A percentile compares a stretch with the other conserved stretches of the same genome.
These are phyloP conservation scores for Psettodes erumei DNA, from an alignment of 2,113 vertebrate genomes.

Conservation along the genomic window DNA sequence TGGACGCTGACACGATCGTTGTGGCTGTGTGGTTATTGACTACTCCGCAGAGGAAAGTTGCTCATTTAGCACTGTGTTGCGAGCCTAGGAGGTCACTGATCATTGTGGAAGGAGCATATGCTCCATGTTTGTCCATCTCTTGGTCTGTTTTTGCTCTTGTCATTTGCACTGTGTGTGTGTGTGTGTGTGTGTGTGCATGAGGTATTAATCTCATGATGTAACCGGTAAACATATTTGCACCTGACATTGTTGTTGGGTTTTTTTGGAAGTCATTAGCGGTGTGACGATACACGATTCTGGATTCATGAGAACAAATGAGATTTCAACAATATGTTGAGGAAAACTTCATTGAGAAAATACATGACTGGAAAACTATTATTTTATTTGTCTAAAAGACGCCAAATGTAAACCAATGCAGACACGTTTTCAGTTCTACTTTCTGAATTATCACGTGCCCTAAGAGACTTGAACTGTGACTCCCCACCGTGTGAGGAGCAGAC, in stretches of 20 bases:
- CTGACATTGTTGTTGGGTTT: neutral
- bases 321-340: too few relatives aligned
- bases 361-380: too few relatives aligned
- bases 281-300: too few relatives aligned
- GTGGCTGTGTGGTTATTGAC: slow-evolving; percentile 80
- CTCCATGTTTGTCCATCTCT: slow-evolving; percentile 61
- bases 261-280: too few relatives aligned
- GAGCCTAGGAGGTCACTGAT: slow-evolving; percentile 73
- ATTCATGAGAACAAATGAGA: too few relatives aligned
- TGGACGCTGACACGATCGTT: slow-evolving; percentile 77
- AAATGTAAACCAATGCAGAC: too few relatives aligned
- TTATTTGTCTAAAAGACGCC: too few relatives aligned
- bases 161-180: slow-evolving; percentile 6
- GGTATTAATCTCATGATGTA: slow-evolving; percentile 38
- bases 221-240: slow-evolving; percentile 31
- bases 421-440: too few relatives aligned
- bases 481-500: too few relatives aligned
- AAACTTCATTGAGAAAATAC: too few relatives aligned
- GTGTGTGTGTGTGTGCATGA: neutral
- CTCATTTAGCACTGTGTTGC: slow-evolving; percentile 77
- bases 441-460: too few relatives aligned
- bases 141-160: slow-evolving; percentile 46
- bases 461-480: too few relatives aligned
- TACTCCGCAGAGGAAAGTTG: slow-evolving; percentile 77
- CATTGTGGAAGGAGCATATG: slow-evolving; percentile 72